Evolutionary conservation across 2,113 vertebrate genomes (phyloP), one percentile per base, ranked within the genome.

Genomic region (Osmerus mordax): DNA sequence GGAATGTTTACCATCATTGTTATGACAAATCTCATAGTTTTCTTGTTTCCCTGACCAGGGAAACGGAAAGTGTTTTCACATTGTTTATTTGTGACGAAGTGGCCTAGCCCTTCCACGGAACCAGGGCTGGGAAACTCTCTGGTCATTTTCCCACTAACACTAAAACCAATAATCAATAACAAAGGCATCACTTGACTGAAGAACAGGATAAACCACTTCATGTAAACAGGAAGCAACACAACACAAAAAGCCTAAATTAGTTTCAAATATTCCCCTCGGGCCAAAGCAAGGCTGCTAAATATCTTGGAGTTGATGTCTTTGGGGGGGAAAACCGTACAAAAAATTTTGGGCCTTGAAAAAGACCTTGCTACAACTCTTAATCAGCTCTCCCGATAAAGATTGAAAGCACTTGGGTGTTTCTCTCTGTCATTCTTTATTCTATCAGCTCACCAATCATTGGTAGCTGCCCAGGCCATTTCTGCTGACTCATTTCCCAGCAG

Each of bases 401-500:
- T 62, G 3, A 61, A 28, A 5, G 23, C 9, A 61, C 23, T 25
- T 12, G 11, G 19, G 58, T 25, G 12, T 19, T 62, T 59, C 56
- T 59, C 58, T 21, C 58, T 21, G 5, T 60, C 58, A 11, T 21
- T 29, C 8, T 18, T 28, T 18, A 19, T 32, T 63, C 13, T 63
- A 47, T 47, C 41, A 47, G 61, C 61, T 63, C 16, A 0, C 13
- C 29, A 32, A 63, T 63, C 61, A 15, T 32, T 16, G n/a, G 29
- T 28, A 32, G 28, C 28, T 63, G 61, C 23, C 16, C 21, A 14
- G 60, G 60, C 13, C 25, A 62, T 72, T 77, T 60, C 28, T 58
- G 14, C 18, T 32, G 55, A 15, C 21, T 78, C 70, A 41, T 70
- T 62, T 72, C 32, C 71, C 79, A 16, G 65, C 77, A 76, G 77